Conservation (phyloP, 2,888 invertebrate genomes). For the Allygus modestus region DNA sequence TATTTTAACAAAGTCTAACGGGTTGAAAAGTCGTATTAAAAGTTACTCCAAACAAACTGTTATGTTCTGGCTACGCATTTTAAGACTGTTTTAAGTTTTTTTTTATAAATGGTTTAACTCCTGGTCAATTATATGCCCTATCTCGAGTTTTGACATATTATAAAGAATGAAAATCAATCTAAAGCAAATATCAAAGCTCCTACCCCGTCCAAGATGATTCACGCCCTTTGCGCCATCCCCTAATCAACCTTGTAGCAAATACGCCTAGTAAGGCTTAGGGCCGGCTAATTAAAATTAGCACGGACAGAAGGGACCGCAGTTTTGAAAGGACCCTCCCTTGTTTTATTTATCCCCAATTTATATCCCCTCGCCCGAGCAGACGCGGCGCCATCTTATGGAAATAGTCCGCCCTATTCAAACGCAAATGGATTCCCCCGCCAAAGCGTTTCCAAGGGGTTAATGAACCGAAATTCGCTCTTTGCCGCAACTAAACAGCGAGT, state of each 20-base stretch:
- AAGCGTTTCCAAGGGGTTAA: slow-evolving; percentile 10
- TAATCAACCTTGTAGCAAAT: not conserved
- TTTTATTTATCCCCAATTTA: slow-evolving; percentile 32
- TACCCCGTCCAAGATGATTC: not conserved
- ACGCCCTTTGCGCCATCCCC: not conserved
- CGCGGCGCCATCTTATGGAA: slow-evolving; percentile 35
- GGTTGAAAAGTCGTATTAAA: too few species aligned
- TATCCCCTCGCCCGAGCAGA: not conserved
- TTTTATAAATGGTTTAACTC: too few species aligned
- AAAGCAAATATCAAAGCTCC: too few species aligned
- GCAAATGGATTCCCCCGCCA: slow-evolving; percentile 14
- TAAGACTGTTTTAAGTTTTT: too few species aligned
- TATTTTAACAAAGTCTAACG: too few species aligned
- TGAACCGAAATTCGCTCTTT: slow-evolving; percentile 10
- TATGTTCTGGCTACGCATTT: too few species aligned
- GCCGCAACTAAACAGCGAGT: not conserved
- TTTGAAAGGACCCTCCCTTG: slow-evolving; percentile 9
- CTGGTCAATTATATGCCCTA: too few species aligned
- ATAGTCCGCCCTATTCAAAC: not conserved
- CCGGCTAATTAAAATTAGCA: slow-evolving; percentile 25
- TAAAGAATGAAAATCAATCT: too few species aligned
- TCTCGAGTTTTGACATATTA: too few species aligned
- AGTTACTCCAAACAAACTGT: too few species aligned
- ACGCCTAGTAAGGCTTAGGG: not conserved
- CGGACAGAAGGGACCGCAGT: slow-evolving; percentile 1